Percentiles rank a stretch among this genome's conserved stretches.
phyloP scores from a whole-genome alignment of 2,113 vertebrate species.

The Salvelinus fontinalis region DNA sequence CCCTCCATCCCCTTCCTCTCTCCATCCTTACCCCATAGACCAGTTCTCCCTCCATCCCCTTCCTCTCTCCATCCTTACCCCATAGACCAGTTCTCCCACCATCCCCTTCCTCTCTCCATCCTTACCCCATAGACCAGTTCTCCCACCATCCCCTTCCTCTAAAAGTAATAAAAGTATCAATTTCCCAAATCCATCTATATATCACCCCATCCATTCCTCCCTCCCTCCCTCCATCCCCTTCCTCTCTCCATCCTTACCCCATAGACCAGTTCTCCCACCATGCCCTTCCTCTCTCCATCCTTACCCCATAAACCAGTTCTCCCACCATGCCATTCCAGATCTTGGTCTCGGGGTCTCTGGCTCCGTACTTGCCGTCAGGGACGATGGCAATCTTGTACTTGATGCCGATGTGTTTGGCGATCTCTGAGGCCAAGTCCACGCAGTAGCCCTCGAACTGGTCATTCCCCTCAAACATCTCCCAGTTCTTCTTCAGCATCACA shows the following conservation, averaged over 20 bases:
- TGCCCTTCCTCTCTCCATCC: constrained; percentile 23
- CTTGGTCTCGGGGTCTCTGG: constrained; percentile 97
- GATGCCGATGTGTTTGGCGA: constrained; percentile 98
- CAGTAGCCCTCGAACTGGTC: constrained; percentile 98
- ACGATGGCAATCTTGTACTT: constrained; percentile 99
- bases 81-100: background rate
- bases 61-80: constrained; percentile 5
- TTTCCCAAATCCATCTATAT: no score
- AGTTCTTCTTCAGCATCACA: constrained; percentile 99
- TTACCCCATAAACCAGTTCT: constrained; percentile 99
- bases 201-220: no score
- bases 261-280: no score
- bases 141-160: background rate
- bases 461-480: constrained; percentile 96
- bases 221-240: background rate
- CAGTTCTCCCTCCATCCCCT: background rate
- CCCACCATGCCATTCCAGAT: constrained; percentile 99
- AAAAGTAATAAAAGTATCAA: no score
- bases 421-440: constrained; percentile 97
- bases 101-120: background rate
- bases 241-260: background rate
- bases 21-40: constrained; percentile 9
- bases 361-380: constrained; percentile 97
- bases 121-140: no score
- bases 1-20: background rate